Evolutionary conservation across 2,113 vertebrate species (phyloP), one percentile per base, ranked within the genome.

Genomic region (Anthoscopus minutus): DNA sequence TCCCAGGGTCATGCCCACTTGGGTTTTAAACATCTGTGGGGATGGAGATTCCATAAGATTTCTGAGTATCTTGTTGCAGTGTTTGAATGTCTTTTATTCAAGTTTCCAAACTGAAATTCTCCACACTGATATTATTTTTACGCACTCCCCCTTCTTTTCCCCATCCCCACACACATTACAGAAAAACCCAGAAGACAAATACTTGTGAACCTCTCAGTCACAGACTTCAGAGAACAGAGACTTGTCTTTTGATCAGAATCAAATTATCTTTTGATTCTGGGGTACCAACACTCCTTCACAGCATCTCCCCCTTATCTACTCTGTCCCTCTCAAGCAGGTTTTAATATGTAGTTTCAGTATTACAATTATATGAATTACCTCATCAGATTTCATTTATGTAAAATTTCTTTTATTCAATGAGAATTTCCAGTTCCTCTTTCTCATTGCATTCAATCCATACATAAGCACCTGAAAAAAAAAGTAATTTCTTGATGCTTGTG

Each of bases 121-220:
- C 4, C 33, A 38, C 30, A 61, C 6, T 13, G 12, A 66, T 54
- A 9, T 54, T 80, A 45, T 28, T 53, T 58, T 67, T 30, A 7
- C 16, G 35, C 22, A 22, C 2, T 6, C 13, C 11, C 4, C 13
- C 12, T 44, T 50, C 7, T 44, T 42, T 21, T 11, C 5, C 15
- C 25, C 4, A 9, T 8, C 4, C 7, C 4, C 0, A 0, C 3
- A 24, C 4, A 25, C 8, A 44, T 35, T 62, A n/a, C 54, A 42
- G 48, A 51, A 81, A 76, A 71, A 7, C 15, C 23, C 28, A 56
- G 33, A 78, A 89, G 40, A 27, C 16, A 56, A 12, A 35, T 21
- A 33, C 9, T 33, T 91, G 38, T 54, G 23, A 18, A 33, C 7
- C 30, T 56, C 15, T 69, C 45, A 73, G 31, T 48, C 50, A n/a